Base-by-base conservation (phyloP, 2,113 vertebrate species). In the Glaucidium brasilianum region DNA sequence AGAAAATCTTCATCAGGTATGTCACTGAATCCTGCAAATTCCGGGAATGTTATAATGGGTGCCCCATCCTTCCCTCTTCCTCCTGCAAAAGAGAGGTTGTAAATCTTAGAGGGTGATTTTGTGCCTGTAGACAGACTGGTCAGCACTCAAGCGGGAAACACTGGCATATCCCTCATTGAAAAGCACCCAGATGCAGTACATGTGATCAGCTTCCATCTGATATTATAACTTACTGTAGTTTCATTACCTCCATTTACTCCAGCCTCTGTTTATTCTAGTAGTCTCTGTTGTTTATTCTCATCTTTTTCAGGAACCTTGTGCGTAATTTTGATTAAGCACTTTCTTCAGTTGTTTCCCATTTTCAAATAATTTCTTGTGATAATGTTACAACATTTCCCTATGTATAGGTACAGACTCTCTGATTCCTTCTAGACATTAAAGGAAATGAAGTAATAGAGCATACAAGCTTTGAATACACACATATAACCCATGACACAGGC, bases 31-130 rank as follows among this genome's bases (percentile, higher is more conserved):
- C 98, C 98, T 66, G 98, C 98, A 95, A 98, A 99, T 93, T 99
- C 99, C 68, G 99, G 99, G 82, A 99, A 99, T 6, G 99, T 99
- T 97, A 99, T 99, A 94, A 99, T 99, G 5, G 99, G 99, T 11
- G 99, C 99, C 2, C 99, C 99, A 71, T 99, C 99, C 85, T 98
- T 99, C n/a, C 99, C 99, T 97, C 98, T 98, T 76, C 99, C 99
- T 94, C 99, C 99, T 99, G 96, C 30, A 97, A 97, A 73, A 88
- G 63, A 96, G 49, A 68, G 21, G 32, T 50, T 35, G 50, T 67
- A 30, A 97, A 76, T 35, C 35, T 96, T 32, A 97, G 69, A 71
- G 19, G 13, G 45, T 71, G 47, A 49, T 85, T 53, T 85, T n/a
- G 35, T 6, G 25, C 35, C n/a, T 85, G 72, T 41, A 32, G 37